A percentile compares a stretch with the other conserved stretches of the same genome.
phyloP scores from a whole-genome alignment of 2,888 invertebrate species.

The Nymphalis urticae region DNA sequence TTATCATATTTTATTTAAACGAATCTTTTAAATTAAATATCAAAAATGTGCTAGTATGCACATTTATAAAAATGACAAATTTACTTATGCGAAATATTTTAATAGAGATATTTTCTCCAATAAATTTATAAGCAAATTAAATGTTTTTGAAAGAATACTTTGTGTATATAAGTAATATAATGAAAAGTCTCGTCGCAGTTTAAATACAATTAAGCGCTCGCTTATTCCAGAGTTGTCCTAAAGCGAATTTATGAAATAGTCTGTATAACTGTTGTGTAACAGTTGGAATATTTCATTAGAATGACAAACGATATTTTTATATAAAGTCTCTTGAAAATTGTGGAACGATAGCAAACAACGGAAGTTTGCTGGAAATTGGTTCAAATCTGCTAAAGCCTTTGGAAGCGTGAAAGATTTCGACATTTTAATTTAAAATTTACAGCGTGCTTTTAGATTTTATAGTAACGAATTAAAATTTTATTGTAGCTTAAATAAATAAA shows the following conservation, averaged over 20 bases:
- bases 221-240: neutral
- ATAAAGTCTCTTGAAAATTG: neutral
- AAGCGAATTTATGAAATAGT: conserved; percentile 9
- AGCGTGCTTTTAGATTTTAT: neutral
- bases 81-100: too few species aligned
- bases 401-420: conserved; percentile 12
- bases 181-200: neutral
- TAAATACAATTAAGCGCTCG: conserved; percentile 1
- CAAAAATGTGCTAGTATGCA: too few species aligned
- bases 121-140: too few species aligned
- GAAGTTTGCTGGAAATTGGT: conserved; percentile 3
- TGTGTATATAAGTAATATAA: neutral
- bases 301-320: conserved; percentile 8
- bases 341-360: conserved; percentile 4
- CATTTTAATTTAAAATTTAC: neutral
- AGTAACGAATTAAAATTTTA: neutral
- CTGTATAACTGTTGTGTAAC: neutral
- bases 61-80: too few species aligned
- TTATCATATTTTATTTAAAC: too few species aligned
- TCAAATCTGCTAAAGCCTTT: conserved; percentile 1
- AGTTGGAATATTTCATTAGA: conserved; percentile 1
- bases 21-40: too few species aligned
- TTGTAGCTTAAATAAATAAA: too few species aligned
- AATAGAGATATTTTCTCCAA: too few species aligned
- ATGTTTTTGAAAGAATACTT: neutral